Base-by-base conservation (phyloP, 2,113 vertebrate genomes). In the Chamaea fasciata region DNA sequence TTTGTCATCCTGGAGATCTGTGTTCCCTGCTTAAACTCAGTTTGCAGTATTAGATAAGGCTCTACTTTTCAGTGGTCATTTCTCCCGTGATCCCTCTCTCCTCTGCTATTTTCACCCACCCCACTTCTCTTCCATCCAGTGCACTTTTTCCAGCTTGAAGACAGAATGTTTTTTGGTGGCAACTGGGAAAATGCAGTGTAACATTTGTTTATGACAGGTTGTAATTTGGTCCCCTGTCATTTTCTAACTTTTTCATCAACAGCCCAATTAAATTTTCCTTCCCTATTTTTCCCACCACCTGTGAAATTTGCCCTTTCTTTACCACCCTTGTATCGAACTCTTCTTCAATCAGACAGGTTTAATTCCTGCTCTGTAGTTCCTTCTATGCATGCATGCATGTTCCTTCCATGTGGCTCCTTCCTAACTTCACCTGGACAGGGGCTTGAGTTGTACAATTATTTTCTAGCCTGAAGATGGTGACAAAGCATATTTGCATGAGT, bases 31-130 rank as follows among this genome's bases (percentile, higher is more conserved):
- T 78, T 27, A 50, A 86, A 75, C 79, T 89, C 21, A 68, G 20
- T 92, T 87, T 89, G 37, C 47, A 60, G n/a, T 50, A 81, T 90
- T 65, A 87, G 80, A 73, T 75, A 37, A 90, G 73, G 37, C 37
- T 18, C 2, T 44, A 41, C 60, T 92, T 11, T 83, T 68, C 18
- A 33, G 13, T 46, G 31, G 33, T 71, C 53, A 9, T 78, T 90
- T 81, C 20, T 78, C 15, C 75, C 6, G 12, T 3, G 2, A 16
- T 70, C 18, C 13, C 56, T 69, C 31, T 67, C 55, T 87, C 11
- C 3, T 68, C 37, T 57, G 13, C 74, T 60, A 3, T 11, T 91
- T 14, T 83, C 53, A 89, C 13, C 33, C 33, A 22, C 42, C 30
- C 12, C 13, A 14, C 23, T 56, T 56, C 11, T 69, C 33, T 68